Percentiles rank a stretch among this genome's conserved stretches.
These are phyloP conservation scores for Halictus rubicundus DNA, from an alignment of 1,140 invertebrate genomes.

Conservation along the genomic window DNA sequence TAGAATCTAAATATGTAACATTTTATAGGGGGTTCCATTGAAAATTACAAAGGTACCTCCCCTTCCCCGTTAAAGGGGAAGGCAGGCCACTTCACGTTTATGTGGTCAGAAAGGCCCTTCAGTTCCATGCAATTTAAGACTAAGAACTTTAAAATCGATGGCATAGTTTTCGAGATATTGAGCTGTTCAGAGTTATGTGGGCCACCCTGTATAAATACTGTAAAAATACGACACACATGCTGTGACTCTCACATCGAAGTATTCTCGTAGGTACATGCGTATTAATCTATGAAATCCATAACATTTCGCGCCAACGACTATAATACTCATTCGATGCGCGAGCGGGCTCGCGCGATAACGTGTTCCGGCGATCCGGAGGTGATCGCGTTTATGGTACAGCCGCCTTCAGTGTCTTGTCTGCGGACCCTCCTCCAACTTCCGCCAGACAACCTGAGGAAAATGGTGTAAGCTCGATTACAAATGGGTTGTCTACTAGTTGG, in stretches of 20 bases:
- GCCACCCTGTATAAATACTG: conserved; percentile 72
- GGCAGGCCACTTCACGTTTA: too few species aligned
- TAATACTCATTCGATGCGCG: conserved; percentile 49
- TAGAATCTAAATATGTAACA: too few species aligned
- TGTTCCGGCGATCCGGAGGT: conserved; percentile 47
- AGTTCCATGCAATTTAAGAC: too few species aligned
- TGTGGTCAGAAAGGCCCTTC: too few species aligned
- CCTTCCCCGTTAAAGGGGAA: too few species aligned
- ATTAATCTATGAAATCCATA: conserved; percentile 68
- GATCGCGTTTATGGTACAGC: conserved; percentile 11
- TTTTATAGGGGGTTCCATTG: too few species aligned
- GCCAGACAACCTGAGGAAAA: conserved; percentile 84
- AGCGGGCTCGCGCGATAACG: conserved; percentile 47
- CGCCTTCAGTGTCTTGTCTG: conserved; percentile 79
- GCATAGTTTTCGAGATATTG: too few species aligned
- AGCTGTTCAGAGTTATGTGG: too few species aligned
- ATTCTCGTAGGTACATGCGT: conserved; percentile 51
- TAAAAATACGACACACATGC: conserved; percentile 37
- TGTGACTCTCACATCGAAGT: conserved; percentile 47
- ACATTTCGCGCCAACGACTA: conserved; percentile 50
- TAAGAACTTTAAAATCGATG: too few species aligned
- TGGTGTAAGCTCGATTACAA: not conserved
- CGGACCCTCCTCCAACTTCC: conserved; percentile 85
- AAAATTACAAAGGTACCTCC: too few species aligned
- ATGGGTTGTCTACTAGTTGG: too few species aligned